phyloP scores from a whole-genome alignment of 2,888 invertebrate genomes.

The Smittia sp. region DNA sequence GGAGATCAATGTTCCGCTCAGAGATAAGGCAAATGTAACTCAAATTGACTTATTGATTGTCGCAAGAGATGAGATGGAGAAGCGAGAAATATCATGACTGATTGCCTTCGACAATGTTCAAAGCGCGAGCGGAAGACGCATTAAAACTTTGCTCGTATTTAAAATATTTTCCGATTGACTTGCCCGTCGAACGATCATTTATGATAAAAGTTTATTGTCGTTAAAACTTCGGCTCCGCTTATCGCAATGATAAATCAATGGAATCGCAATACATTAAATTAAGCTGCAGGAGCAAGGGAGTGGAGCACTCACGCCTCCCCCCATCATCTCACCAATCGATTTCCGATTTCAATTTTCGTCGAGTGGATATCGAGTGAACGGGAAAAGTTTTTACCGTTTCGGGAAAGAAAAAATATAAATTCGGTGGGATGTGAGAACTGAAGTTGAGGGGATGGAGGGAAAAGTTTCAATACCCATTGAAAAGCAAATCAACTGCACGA shows the following conservation, averaged over 20 bases:
- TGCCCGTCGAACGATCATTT: background rate
- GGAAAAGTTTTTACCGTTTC: conserved; percentile 20
- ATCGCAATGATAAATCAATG: conserved; percentile 19
- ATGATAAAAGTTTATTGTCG: conserved; percentile 8
- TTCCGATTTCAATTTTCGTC: conserved; percentile 34
- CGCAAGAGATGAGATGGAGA: background rate
- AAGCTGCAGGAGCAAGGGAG: background rate
- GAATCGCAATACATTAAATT: conserved; percentile 23
- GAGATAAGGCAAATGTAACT: background rate
- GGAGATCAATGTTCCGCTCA: conserved; percentile 25
- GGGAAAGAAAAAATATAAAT: background rate
- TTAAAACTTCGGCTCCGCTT: background rate
- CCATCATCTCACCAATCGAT: conserved; percentile 31
- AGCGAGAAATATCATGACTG: background rate
- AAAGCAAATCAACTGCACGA: conserved; percentile 4
- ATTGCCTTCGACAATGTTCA: background rate
- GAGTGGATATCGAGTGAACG: background rate
- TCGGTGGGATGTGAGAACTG: background rate
- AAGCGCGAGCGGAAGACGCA: background rate
- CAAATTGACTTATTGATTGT: conserved; percentile 18
- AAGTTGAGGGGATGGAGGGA: background rate
- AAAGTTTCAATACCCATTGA: background rate
- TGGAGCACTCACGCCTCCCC: background rate
- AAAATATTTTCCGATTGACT: conserved; percentile 12
- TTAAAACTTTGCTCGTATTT: background rate